Conservation (phyloP, 1,140 invertebrate species). For the Cotesia chilonis region DNA sequence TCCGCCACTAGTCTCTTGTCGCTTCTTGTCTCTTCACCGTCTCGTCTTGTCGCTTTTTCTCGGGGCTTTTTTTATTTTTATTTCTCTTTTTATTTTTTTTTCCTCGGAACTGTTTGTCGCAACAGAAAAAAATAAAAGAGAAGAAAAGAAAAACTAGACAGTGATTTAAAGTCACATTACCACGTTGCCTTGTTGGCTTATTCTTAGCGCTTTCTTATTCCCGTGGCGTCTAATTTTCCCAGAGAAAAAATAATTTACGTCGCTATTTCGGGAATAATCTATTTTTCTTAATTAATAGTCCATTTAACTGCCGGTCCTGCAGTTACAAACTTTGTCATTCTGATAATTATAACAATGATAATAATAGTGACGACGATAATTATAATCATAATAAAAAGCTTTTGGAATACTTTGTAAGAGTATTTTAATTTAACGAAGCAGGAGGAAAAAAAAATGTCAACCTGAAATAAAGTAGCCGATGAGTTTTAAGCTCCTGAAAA, state of each 20-base stretch:
- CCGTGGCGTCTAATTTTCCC: slow-evolving; percentile 11
- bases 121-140: too few relatives aligned
- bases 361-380: too few relatives aligned
- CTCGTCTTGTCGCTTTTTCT: slow-evolving; percentile 12
- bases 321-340: too few relatives aligned
- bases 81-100: slow-evolving; percentile 38
- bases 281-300: slow-evolving; percentile 27
- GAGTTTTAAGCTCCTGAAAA: too few relatives aligned
- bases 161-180: slow-evolving; percentile 35
- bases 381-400: too few relatives aligned
- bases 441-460: too few relatives aligned
- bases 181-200: background rate
- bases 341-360: too few relatives aligned
- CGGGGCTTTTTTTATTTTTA: slow-evolving; percentile 30
- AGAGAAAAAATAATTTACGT: slow-evolving; percentile 9
- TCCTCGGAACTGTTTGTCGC: slow-evolving; percentile 41
- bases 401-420: too few relatives aligned
- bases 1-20: slow-evolving; percentile 19
- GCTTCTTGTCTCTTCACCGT: slow-evolving; percentile 24
- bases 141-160: slow-evolving; percentile 15
- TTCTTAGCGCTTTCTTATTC: background rate
- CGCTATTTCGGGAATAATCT: background rate
- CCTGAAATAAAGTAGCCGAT: too few relatives aligned
- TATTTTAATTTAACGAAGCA: too few relatives aligned
- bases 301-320: background rate